Conservation (phyloP, 2,888 invertebrate species). For the Rhagonycha fulva region DNA sequence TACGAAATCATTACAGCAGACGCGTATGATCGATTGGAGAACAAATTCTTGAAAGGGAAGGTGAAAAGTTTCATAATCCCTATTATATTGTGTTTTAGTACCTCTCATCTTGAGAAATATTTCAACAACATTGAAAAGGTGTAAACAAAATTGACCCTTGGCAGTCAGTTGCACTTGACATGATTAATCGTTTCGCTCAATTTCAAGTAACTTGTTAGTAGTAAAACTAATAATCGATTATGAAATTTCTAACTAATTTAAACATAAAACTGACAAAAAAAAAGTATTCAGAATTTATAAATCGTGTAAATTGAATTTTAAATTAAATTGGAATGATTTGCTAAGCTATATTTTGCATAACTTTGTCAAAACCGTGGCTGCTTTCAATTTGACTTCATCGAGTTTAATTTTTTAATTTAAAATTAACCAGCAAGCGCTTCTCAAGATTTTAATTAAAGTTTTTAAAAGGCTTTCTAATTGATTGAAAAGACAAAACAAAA, state of each 20-base stretch:
- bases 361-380: neutral
- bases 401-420: neutral
- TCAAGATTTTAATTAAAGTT: neutral
- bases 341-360: neutral
- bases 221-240: neutral
- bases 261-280: neutral
- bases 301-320: neutral
- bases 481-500: neutral
- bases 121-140: slow-evolving; percentile 1
- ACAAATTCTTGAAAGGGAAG: neutral
- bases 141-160: slow-evolving; percentile 2
- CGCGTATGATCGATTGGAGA: neutral
- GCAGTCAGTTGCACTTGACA: neutral
- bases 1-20: neutral
- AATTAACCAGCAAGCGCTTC: neutral
- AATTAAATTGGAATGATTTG: neutral
- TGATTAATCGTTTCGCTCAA: neutral
- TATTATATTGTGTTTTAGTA: neutral
- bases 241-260: neutral
- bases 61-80: neutral
- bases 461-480: neutral
- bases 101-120: neutral
- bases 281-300: neutral
- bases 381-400: neutral
- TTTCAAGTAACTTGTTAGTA: neutral